Percentiles rank a stretch among this genome's conserved stretches.
These are phyloP conservation scores for Tanypteryx hageni DNA, from an alignment of 2,888 invertebrate genomes.

Conservation along the genomic window DNA sequence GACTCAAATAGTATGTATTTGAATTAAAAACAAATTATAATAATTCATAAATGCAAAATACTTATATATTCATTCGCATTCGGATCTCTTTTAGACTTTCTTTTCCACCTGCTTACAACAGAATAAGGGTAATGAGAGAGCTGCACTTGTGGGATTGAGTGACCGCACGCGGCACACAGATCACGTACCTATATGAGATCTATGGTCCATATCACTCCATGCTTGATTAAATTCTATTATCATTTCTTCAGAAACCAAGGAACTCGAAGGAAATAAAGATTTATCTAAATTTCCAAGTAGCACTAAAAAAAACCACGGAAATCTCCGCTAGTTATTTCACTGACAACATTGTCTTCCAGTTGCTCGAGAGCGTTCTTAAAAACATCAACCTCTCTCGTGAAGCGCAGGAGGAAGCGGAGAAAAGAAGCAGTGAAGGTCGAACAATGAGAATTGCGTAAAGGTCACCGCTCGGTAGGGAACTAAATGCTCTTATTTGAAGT, in stretches of 20 bases:
- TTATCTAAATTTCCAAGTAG: neutral
- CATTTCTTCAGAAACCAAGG: neutral
- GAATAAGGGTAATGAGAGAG: too few species aligned
- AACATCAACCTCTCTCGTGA: neutral
- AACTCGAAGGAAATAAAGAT: neutral
- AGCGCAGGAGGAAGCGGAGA: neutral
- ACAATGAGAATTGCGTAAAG: slow-evolving; percentile 57
- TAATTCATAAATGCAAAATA: too few species aligned
- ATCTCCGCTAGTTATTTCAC: neutral
- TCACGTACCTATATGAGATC: too few species aligned
- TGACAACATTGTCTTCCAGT: neutral
- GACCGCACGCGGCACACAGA: too few species aligned
- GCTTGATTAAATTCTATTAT: too few species aligned
- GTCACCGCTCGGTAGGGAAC: slow-evolving; percentile 46
- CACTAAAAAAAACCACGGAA: neutral
- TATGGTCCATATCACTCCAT: too few species aligned
- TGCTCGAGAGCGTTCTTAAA: neutral
- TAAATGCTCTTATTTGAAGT: slow-evolving; percentile 57
- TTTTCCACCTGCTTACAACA: too few species aligned
- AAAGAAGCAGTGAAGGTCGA: slow-evolving; percentile 45
- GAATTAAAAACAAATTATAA: too few species aligned
- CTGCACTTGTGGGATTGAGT: too few species aligned
- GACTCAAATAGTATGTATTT: too few species aligned
- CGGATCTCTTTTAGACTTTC: too few species aligned
- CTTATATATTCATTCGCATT: too few species aligned